These are phyloP conservation scores for Trinectes maculatus DNA, from an alignment of 2,113 vertebrate species.

Conservation along the genomic window DNA sequence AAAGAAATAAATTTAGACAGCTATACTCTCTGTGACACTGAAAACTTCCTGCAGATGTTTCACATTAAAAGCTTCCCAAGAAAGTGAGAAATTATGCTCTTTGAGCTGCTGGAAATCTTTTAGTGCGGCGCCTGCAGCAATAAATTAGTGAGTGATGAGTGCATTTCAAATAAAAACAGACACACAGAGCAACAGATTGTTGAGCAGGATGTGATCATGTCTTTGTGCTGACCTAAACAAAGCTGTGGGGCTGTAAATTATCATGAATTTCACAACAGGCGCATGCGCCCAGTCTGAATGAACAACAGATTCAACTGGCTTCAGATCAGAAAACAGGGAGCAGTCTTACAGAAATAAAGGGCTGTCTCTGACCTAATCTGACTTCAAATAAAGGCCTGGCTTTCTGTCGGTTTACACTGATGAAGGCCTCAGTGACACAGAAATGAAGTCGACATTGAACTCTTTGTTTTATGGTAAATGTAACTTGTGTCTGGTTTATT, in stretches of 20 bases:
- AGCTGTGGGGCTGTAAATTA: background rate
- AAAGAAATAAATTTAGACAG: background rate
- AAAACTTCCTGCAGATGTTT: background rate
- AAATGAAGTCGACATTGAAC: no score
- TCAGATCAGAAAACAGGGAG: background rate
- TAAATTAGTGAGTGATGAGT: background rate
- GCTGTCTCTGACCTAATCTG: background rate
- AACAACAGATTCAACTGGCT: background rate
- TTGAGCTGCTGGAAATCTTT: background rate
- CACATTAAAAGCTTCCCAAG: slow-evolving; percentile 5
- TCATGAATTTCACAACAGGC: background rate
- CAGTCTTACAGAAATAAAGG: no score
- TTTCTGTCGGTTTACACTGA: no score
- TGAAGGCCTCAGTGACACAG: no score
- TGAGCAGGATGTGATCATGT: background rate
- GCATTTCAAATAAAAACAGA: background rate
- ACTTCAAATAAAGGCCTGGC: background rate
- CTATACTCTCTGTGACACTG: background rate
- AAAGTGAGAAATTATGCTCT: background rate
- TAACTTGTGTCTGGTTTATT: no score
- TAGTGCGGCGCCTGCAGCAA: background rate
- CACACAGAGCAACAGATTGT: background rate
- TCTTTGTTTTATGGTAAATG: no score
- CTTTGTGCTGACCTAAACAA: background rate
- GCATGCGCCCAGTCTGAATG: background rate